These are phyloP conservation scores for Drosophila mayri DNA, from an alignment of 1,140 invertebrate genomes.

Conservation along the genomic window DNA sequence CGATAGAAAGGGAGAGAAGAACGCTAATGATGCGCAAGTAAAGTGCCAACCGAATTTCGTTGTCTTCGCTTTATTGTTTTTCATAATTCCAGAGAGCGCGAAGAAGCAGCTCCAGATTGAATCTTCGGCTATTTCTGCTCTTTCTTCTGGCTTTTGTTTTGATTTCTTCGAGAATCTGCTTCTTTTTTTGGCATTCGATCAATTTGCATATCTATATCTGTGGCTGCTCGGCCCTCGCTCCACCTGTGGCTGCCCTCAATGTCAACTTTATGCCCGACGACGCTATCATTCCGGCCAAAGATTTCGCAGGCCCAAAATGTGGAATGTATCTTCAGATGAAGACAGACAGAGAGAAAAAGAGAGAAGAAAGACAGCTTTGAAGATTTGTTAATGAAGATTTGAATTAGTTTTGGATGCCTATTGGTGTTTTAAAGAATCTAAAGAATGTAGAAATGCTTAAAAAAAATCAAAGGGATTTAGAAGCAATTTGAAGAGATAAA, in stretches of 20 bases:
- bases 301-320: constrained; percentile 2
- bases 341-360: no score
- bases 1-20: constrained; percentile 27
- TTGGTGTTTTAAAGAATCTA: background rate
- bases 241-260: constrained; percentile 40
- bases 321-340: constrained; percentile 18
- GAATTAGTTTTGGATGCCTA: background rate
- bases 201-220: constrained; percentile 43
- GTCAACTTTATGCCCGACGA: constrained; percentile 7
- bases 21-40: constrained; percentile 57
- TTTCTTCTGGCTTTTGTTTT: constrained; percentile 37
- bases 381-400: background rate
- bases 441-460: background rate
- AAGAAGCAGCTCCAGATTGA: constrained; percentile 1
- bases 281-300: constrained; percentile 18
- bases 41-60: constrained; percentile 55
- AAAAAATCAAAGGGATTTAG: background rate
- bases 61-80: constrained; percentile 29
- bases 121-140: constrained; percentile 13
- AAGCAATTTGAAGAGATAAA: background rate
- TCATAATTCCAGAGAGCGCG: constrained; percentile 8
- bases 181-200: constrained; percentile 16
- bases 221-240: background rate
- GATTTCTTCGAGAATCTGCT: constrained; percentile 4
- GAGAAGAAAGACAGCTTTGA: background rate